Evolutionary conservation across 1,140 invertebrate genomes (phyloP).

Genomic region (Drosophila mauritiana): DNA sequence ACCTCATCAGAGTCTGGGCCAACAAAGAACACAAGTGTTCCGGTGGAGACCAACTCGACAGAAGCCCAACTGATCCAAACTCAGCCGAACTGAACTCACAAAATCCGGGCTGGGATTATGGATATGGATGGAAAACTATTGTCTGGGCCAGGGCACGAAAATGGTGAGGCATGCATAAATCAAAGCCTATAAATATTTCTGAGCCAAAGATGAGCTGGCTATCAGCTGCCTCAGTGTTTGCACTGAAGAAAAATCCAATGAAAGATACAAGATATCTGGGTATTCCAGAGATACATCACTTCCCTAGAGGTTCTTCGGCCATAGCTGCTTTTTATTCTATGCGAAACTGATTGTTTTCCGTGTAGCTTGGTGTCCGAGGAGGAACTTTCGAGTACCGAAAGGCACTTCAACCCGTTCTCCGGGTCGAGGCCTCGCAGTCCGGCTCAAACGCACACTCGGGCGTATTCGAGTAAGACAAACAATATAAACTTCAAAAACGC

Average conservation of each 20-base stretch:
- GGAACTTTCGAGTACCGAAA: conserved; percentile 51
- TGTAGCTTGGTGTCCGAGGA: conserved; percentile 20
- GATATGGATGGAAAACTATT: conserved; percentile 64
- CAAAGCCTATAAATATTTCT: conserved; percentile 73
- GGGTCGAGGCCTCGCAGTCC: conserved; percentile 50
- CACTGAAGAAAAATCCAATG: background rate
- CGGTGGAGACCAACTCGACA: conserved; percentile 39
- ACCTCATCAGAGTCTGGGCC: conserved; percentile 32
- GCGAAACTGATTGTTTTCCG: background rate
- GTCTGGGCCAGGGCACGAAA: conserved; percentile 57
- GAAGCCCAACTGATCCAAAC: conserved; percentile 21
- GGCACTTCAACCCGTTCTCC: conserved; percentile 54
- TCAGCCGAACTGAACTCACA: conserved; percentile 28
- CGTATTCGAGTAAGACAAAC: conserved; percentile 72
- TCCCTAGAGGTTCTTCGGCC: background rate
- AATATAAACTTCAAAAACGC: conserved; percentile 82
- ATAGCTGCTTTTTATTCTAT: too few relatives aligned
- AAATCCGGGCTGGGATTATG: conserved; percentile 47
- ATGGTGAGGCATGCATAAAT: conserved; percentile 57
- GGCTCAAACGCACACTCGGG: conserved; percentile 13
- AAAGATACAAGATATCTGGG: background rate
- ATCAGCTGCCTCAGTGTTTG: background rate
- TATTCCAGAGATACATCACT: too few relatives aligned
- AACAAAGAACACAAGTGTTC: conserved; percentile 69
- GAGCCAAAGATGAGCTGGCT: conserved; percentile 41